A percentile compares a stretch with the other conserved stretches of the same genome.
These are phyloP conservation scores for Drosophila santomea DNA, from an alignment of 1,140 invertebrate genomes.

Conservation along the genomic window DNA sequence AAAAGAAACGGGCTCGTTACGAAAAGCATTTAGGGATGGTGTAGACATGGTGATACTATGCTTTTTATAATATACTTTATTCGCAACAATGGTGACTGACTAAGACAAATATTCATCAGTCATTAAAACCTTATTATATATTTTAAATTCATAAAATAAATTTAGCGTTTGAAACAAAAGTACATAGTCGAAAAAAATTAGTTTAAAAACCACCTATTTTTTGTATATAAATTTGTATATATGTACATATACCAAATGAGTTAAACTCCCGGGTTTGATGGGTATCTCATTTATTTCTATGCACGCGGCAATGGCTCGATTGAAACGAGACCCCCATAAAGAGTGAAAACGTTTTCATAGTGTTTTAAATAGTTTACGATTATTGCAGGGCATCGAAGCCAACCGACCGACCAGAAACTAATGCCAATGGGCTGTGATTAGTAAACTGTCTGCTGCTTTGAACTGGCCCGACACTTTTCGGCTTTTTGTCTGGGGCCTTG, in stretches of 20 bases:
- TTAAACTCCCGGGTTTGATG: not conserved
- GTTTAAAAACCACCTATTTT: too few species aligned
- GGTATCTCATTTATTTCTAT: slow-evolving; percentile 68
- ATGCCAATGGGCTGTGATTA: slow-evolving; percentile 59
- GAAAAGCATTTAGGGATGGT: not conserved
- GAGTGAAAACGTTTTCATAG: slow-evolving; percentile 73
- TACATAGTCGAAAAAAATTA: too few species aligned
- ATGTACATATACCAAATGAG: too few species aligned
- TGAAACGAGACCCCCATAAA: slow-evolving; percentile 64
- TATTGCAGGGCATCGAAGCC: slow-evolving; percentile 62
- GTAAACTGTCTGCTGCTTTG: slow-evolving; percentile 60
- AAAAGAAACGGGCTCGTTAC: slow-evolving; percentile 71
- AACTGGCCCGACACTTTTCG: slow-evolving; percentile 54
- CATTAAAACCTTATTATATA: not conserved
- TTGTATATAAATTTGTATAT: too few species aligned
- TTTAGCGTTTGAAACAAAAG: too few species aligned
- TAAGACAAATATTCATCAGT: too few species aligned
- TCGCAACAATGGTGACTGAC: not conserved
- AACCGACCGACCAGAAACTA: slow-evolving; percentile 35
- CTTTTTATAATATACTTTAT: slow-evolving; percentile 10
- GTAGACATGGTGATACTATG: not conserved
- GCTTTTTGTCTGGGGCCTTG: slow-evolving; percentile 25
- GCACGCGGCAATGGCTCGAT: slow-evolving; percentile 38
- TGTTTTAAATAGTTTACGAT: slow-evolving; percentile 76
- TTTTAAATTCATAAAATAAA: not conserved